Base-by-base conservation (phyloP, 2,113 vertebrate species). In the Tor tambroides region DNA sequence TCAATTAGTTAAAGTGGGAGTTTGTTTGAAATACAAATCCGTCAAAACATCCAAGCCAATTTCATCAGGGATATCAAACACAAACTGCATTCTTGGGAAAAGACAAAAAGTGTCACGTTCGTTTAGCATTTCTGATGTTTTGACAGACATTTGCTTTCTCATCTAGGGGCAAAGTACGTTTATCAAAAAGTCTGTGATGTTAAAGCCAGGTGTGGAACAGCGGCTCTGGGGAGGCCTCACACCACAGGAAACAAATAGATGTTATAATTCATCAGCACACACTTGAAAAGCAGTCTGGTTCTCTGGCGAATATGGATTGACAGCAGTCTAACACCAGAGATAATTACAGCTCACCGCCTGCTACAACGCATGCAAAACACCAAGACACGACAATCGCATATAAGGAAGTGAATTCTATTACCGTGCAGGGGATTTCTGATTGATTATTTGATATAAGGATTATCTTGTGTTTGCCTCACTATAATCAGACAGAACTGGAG, bases 231-330 rank as follows among this genome's bases (percentile, higher is more conserved):
- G 65, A 46, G 41, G 23, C 43, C 19, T 74, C 11, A 46, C 56
- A 74, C 19, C 75, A 84, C 77, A 35, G 38, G 46, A 82, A 90
- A 82, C 71, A 80, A 77, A 80, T 35, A 86, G 9, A 69, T 71
- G 43, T 67, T 88, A 21, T 79, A 56, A 72, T 86, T 83, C 79
- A 74, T 83, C 38, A 83, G 51, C 17, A 59, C 17, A 49, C 83
- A 80, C 28, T 72, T 79, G 5, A 83, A 35, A 72, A 74, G 30
- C 6, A 6, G 8, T 0, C 28, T 72, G 28, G 5, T 51, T 67
- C 80, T 84, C 54, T 28, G 7, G 67, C n/a, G 32, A 69, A 74
- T 38, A 59, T 35, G 26, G 28, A 51, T 65, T 72, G 46, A 41
- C 56, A 72, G 78, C n/a, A 51, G 41, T 26, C 17, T 12, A 61